A percentile compares a stretch with the other conserved stretches of the same genome.
Evolutionary conservation across 2,888 invertebrate genomes (phyloP).

Genomic region (Digitonthophagus gazella): DNA sequence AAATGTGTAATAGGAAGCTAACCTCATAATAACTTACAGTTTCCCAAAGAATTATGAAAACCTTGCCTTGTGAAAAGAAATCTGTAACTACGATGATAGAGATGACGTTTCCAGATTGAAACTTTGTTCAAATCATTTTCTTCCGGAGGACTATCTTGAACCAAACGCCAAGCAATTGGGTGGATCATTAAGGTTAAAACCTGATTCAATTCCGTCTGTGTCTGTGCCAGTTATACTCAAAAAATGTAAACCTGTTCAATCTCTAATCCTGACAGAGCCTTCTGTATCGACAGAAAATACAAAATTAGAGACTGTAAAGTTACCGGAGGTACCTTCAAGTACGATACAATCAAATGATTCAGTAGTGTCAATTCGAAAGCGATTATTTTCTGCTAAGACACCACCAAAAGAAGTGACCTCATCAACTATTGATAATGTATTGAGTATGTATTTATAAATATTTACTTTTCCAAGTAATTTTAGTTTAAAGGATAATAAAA

Average conservation of each 20-base stretch:
- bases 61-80: neutral
- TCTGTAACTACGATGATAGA: neutral
- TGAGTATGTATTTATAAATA: neutral
- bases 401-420: neutral
- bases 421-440: neutral
- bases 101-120: neutral
- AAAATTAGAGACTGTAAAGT: neutral
- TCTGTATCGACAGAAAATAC: neutral
- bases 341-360: too few species aligned
- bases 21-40: too few species aligned
- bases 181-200: neutral
- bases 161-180: conserved; percentile 1
- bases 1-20: too few species aligned
- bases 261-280: neutral
- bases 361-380: too few species aligned
- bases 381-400: neutral
- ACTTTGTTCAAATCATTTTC: neutral
- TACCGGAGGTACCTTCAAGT: neutral
- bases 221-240: too few species aligned
- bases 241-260: neutral
- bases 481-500: neutral
- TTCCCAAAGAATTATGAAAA: neutral
- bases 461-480: neutral
- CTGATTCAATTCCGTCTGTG: too few species aligned
- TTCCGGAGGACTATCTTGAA: neutral